A percentile compares a stretch with the other conserved stretches of the same genome.
Evolutionary conservation across 2,113 vertebrate species (phyloP).

Genomic region (Salvelinus fontinalis): DNA sequence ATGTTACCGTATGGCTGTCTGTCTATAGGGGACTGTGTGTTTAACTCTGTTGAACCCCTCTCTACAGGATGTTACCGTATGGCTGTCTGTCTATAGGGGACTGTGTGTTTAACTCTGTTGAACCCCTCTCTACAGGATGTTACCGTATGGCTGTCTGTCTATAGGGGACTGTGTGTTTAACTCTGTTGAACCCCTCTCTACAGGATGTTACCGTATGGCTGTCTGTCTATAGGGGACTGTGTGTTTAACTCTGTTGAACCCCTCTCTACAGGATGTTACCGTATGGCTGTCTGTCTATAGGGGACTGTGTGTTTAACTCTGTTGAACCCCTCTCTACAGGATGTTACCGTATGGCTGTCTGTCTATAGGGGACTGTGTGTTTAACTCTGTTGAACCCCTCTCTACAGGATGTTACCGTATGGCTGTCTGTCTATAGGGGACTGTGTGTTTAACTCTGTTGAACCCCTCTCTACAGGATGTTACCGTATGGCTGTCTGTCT

Average conservation of each 20-base stretch:
- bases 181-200: too few species aligned
- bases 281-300: conserved; percentile 70
- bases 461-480: conserved; percentile 55
- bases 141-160: conserved; percentile 70
- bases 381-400: too few species aligned
- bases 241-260: conserved; percentile 16
- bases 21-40: conserved; percentile 69
- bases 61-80: conserved; percentile 67
- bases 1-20: conserved; percentile 72
- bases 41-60: not conserved
- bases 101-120: conserved; percentile 38
- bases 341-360: conserved; percentile 73
- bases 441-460: conserved; percentile 38
- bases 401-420: conserved; percentile 67
- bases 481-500: conserved; percentile 70
- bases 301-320: conserved; percentile 54
- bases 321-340: conserved; percentile 35
- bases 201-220: conserved; percentile 72
- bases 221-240: conserved; percentile 71
- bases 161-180: conserved; percentile 72
- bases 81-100: conserved; percentile 72
- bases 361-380: conserved; percentile 71
- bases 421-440: conserved; percentile 72
- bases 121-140: conserved; percentile 56
- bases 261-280: conserved; percentile 64